Percentiles rank a stretch among this genome's conserved stretches.
Evolutionary conservation across 2,113 vertebrate genomes (phyloP).

Genomic region (Ursus arctos): DNA sequence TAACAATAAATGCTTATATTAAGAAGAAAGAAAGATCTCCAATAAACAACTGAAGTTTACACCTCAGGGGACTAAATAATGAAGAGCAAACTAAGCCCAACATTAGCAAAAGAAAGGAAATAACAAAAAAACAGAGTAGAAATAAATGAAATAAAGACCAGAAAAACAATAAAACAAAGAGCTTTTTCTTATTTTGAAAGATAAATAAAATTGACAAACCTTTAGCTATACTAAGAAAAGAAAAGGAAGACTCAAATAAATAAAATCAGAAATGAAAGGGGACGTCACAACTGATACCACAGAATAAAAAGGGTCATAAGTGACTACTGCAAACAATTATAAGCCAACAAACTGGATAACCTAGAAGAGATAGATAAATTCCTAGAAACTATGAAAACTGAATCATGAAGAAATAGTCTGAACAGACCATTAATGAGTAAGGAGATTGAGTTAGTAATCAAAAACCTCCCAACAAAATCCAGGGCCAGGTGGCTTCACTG

Average conservation of each 20-base stretch:
- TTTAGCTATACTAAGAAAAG: neutral
- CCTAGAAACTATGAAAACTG: neutral
- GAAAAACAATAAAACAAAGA: neutral
- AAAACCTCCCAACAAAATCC: neutral
- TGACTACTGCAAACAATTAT: neutral
- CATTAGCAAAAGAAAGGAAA: neutral
- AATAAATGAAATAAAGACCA: neutral
- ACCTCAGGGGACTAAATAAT: neutral
- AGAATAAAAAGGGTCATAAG: neutral
- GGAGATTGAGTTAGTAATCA: neutral
- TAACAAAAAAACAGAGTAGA: neutral
- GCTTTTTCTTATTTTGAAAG: neutral
- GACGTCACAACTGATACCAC: neutral
- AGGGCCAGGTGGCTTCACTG: neutral
- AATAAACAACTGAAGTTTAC: neutral
- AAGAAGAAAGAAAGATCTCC: neutral
- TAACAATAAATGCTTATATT: neutral
- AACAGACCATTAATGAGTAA: neutral
- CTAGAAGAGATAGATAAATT: neutral
- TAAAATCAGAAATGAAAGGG: neutral
- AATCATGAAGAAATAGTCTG: neutral
- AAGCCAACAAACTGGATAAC: neutral
- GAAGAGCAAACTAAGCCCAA: neutral
- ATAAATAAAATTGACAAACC: neutral
- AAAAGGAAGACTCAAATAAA: neutral